A percentile compares a stretch with the other conserved stretches of the same genome.
These are phyloP conservation scores for Rhamphomyia laevipes DNA, from an alignment of 2,888 invertebrate genomes.

Conservation along the genomic window DNA sequence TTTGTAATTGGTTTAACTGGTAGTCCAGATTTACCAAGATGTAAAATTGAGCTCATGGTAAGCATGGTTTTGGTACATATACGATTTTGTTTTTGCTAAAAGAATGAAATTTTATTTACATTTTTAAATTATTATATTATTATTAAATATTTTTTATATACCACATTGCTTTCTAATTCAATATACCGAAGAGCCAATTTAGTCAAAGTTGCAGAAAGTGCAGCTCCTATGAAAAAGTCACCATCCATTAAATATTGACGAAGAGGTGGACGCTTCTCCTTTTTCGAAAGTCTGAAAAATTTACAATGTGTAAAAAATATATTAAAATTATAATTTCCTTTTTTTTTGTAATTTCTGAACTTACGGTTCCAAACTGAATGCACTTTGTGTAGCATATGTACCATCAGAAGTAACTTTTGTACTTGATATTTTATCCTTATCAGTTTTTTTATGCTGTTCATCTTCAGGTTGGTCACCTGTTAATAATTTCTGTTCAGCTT, in stretches of 20 bases:
- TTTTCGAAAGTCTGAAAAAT: constrained; percentile 41
- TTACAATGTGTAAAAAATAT: too few species aligned
- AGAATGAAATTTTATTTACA: background rate
- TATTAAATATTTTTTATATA: constrained; percentile 7
- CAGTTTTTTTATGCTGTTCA: constrained; percentile 21
- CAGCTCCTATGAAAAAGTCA: constrained; percentile 91
- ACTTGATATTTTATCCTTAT: constrained; percentile 26
- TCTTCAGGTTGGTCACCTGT: constrained; percentile 57
- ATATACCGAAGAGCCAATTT: constrained; percentile 74
- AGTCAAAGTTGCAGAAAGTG: constrained; percentile 79
- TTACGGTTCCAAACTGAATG: constrained; percentile 73
- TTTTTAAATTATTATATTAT: background rate
- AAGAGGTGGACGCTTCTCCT: constrained; percentile 65
- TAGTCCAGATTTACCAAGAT: constrained; percentile 67
- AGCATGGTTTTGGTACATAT: constrained; percentile 75
- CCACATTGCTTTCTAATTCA: constrained; percentile 34
- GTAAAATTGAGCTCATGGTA: constrained; percentile 73
- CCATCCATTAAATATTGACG: constrained; percentile 85
- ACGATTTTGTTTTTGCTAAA: constrained; percentile 40
- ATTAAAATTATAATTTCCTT: constrained; percentile 1
- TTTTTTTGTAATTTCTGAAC: constrained; percentile 24
- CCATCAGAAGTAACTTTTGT: constrained; percentile 89
- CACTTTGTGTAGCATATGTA: constrained; percentile 97
- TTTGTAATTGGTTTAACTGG: constrained; percentile 78
- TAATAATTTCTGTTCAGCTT: constrained; percentile 55